A percentile compares a stretch with the other conserved stretches of the same genome.
phyloP scores from a whole-genome alignment of 1,140 invertebrate genomes.

The Papilio glaucus region DNA sequence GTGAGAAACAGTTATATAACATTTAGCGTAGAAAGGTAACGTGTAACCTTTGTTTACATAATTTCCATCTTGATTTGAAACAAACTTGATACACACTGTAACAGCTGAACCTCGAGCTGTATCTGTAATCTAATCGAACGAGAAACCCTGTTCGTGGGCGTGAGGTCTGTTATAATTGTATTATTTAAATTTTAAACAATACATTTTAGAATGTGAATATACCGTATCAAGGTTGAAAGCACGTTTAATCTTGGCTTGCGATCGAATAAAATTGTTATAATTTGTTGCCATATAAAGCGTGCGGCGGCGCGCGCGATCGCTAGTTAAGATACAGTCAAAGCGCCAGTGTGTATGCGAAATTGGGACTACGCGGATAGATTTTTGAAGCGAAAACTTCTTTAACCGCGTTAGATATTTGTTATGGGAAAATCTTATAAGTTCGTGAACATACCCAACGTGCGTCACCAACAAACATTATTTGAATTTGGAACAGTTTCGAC shows the following conservation, averaged over 20 bases:
- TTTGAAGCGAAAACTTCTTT: not conserved
- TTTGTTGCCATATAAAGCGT: conserved; percentile 27
- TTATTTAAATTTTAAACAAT: not conserved
- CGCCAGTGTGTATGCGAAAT: not conserved
- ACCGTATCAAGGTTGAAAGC: not conserved
- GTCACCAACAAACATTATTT: too few species aligned
- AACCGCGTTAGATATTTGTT: not conserved
- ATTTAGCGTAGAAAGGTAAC: too few species aligned
- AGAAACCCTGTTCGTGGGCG: too few species aligned
- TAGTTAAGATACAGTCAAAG: conserved; percentile 32
- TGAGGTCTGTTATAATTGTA: not conserved
- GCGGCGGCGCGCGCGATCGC: conserved; percentile 9
- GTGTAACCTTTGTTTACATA: too few species aligned
- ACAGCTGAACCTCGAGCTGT: too few species aligned
- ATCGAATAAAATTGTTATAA: conserved; percentile 25
- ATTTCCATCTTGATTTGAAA: too few species aligned
- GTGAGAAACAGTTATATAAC: not conserved
- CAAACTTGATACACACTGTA: too few species aligned
- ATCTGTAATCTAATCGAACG: too few species aligned
- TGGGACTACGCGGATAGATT: not conserved
- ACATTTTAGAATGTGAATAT: not conserved
- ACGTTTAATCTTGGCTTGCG: not conserved
- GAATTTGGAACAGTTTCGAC: too few species aligned
- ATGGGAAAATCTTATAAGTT: too few species aligned
- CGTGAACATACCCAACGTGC: too few species aligned